Conservation (phyloP, 2,113 vertebrate species). For the Pseudorectes ferrugineus region DNA sequence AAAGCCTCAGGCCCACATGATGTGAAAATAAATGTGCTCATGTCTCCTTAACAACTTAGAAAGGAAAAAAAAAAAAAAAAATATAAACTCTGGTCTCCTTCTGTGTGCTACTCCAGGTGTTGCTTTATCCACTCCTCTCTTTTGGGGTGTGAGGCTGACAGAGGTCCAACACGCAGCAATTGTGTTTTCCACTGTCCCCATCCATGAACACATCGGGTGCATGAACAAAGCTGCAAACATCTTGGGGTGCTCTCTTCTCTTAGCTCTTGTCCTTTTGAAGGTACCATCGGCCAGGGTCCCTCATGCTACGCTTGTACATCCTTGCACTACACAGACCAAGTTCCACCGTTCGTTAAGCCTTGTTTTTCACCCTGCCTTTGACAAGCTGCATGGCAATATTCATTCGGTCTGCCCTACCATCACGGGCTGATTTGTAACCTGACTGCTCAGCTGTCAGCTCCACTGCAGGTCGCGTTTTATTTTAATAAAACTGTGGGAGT, state of each 20-base stretch:
- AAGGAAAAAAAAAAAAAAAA: not conserved
- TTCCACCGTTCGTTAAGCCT: not conserved
- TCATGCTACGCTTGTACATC: accelerated
- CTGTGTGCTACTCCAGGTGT: not conserved
- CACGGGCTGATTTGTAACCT: constrained; percentile 45
- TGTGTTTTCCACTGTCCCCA: not conserved
- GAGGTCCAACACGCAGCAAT: accelerated
- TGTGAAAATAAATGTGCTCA: accelerated
- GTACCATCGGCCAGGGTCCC: accelerated
- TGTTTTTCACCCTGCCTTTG: constrained; percentile 10
- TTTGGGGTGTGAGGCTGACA: not conserved
- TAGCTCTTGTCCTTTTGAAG: accelerated
- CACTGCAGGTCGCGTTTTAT: constrained; percentile 9
- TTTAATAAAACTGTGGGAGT: constrained; percentile 47
- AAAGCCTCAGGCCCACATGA: not conserved
- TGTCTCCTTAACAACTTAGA: not conserved
- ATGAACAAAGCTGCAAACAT: not conserved
- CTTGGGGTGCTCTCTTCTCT: not conserved
- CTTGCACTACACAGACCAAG: not conserved
- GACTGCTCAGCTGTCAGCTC: constrained; percentile 59
- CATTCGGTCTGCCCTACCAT: not conserved
- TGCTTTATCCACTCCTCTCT: not conserved
- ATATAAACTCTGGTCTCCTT: not conserved
- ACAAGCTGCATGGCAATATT: constrained; percentile 24
- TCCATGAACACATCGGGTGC: accelerated